Conservation (phyloP, 2,113 vertebrate genomes). For the Colistium nudipinnis region DNA sequence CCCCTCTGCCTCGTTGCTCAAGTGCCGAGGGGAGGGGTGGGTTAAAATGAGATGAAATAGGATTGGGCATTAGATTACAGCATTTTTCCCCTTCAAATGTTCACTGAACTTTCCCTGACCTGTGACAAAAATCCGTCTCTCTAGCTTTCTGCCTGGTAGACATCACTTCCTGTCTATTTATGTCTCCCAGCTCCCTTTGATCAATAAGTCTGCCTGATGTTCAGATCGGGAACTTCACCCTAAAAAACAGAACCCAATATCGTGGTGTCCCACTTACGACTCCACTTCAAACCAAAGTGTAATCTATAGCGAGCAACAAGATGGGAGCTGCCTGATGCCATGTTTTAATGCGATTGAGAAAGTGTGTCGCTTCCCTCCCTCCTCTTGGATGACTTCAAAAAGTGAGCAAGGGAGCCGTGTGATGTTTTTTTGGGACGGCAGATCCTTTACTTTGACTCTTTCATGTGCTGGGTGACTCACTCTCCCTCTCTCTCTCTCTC, state of each 20-base stretch:
- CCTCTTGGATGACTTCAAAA: constrained; percentile 78
- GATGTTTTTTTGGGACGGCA: constrained; percentile 76
- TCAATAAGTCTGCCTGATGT: constrained; percentile 51
- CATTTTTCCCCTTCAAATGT: background rate
- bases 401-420: constrained; percentile 74
- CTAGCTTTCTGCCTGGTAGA: constrained; percentile 21
- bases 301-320: constrained; percentile 75
- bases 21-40: no score
- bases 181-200: constrained; percentile 44
- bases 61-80: background rate
- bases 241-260: constrained; percentile 52
- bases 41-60: no score
- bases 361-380: constrained; percentile 77
- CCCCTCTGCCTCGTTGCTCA: no score
- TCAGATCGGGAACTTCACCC: constrained; percentile 42
- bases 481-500: constrained; percentile 42
- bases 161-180: constrained; percentile 25
- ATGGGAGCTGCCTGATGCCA: constrained; percentile 75
- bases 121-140: constrained; percentile 9
- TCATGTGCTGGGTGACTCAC: constrained; percentile 79
- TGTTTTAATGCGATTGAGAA: constrained; percentile 80
- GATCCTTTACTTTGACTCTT: constrained; percentile 78
- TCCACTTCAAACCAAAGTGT: constrained; percentile 75
- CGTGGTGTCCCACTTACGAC: constrained; percentile 74
- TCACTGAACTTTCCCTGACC: constrained; percentile 14